Conservation (phyloP, 2,888 invertebrate species). For the Erynnis tages region DNA sequence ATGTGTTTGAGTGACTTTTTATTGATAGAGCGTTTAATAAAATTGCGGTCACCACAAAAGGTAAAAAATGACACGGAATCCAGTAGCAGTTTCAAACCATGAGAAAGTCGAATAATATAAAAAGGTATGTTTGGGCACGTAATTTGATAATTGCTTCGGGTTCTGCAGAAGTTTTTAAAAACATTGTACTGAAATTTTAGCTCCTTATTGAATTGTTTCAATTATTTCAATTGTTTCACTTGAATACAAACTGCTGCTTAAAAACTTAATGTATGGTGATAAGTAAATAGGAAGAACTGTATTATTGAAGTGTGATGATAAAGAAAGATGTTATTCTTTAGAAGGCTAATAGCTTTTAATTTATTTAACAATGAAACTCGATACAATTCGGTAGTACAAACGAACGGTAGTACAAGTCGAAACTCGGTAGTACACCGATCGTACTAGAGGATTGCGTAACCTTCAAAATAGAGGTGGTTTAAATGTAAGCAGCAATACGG, state of each 20-base stretch:
- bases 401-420: no score
- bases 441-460: no score
- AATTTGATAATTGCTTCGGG: slow-evolving; percentile 36
- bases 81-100: slow-evolving; percentile 74
- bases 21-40: slow-evolving; percentile 68
- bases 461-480: neutral
- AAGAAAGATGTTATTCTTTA: neutral
- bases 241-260: no score
- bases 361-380: no score
- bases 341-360: neutral
- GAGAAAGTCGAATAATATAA: slow-evolving; percentile 74
- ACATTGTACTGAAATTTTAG: neutral
- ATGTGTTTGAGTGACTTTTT: slow-evolving; percentile 42
- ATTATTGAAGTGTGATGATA: no score
- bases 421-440: no score
- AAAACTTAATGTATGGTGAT: no score
- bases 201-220: neutral
- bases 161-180: slow-evolving; percentile 44
- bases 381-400: no score
- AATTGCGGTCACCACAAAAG: slow-evolving; percentile 65
- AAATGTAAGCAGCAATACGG: slow-evolving; percentile 36
- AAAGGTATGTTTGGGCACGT: slow-evolving; percentile 32
- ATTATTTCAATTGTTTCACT: neutral
- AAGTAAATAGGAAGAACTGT: no score
- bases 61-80: slow-evolving; percentile 65